phyloP scores from a whole-genome alignment of 1,140 invertebrate species.

The Watersipora subatra region DNA sequence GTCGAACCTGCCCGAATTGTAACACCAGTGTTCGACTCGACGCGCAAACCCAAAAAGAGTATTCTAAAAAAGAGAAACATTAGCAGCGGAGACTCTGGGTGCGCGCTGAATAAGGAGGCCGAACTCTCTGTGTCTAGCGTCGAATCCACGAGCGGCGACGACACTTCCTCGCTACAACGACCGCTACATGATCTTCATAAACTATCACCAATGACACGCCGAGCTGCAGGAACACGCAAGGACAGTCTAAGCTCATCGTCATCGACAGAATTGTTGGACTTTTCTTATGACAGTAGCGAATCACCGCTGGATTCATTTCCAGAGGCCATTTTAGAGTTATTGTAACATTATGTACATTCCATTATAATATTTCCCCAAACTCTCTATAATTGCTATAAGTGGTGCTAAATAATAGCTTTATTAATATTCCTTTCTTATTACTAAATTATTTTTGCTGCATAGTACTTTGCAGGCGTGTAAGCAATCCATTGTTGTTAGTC shows the following conservation, averaged over 20 bases:
- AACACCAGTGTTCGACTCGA: neutral
- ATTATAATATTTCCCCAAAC: too few relatives aligned
- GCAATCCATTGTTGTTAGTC: too few relatives aligned
- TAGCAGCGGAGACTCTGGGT: constrained; percentile 1
- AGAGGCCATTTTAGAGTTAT: too few relatives aligned
- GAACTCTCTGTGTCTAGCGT: neutral
- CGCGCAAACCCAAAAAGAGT: neutral
- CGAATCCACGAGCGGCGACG: neutral
- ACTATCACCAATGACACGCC: neutral
- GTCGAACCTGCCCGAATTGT: neutral
- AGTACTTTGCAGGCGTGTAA: too few relatives aligned
- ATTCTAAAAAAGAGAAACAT: neutral
- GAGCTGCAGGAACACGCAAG: neutral
- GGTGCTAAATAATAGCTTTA: too few relatives aligned
- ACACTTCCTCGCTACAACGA: neutral
- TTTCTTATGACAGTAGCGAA: neutral
- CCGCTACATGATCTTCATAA: neutral
- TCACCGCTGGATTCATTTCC: neutral
- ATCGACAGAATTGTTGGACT: neutral
- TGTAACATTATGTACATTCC: too few relatives aligned
- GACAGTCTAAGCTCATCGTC: neutral
- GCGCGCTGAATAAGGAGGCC: neutral
- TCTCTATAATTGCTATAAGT: too few relatives aligned
- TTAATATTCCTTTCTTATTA: too few relatives aligned
- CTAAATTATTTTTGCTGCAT: too few relatives aligned